Base-by-base conservation (phyloP, 2,797 vertebrate species). In the Coregonus sp. region DNA sequence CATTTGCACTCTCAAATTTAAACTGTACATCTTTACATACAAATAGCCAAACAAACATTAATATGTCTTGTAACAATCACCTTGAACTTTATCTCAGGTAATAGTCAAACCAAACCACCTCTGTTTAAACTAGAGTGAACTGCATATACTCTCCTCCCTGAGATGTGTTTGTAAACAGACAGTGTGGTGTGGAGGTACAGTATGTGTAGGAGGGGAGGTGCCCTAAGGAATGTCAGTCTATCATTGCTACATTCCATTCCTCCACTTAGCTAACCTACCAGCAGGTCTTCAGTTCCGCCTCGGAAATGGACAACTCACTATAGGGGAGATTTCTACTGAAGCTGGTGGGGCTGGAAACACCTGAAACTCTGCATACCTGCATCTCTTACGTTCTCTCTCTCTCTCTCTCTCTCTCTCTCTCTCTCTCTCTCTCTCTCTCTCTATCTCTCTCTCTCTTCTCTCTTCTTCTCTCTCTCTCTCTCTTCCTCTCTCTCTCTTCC, bases 201-300 rank as follows among this genome's bases (percentile, higher is more conserved):
- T n/a, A 16, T 33, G 29, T 67, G 29, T 67, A 29, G 29, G 31
- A 67, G 29, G 65, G 65, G 15, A 37, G 65, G 65, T 35, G 29
- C 29, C 72, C 82, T 1, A 61, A 88, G 87, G 91, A 91, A 91
- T 90, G 86, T 86, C 79, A 69, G 47, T 67, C 12, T 31, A 88
- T 86, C 87, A 70, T 72, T 80, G 81, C 85, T 1, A 81, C 89
- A 91, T 91, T 91, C 89, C 87, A 86, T 78, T 59, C 68, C 1
- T 20, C 72, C 74, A 63, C 81, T 47, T 69, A 80, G 85, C 80
- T 81, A 40, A 82, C 76, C 20, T 61, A 25, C 59, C 20, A 61
- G 59, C 59, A 61, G 59, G 59, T 71, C 75, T 63, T 12, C 31
- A 18, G 29, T 35, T 37, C 33, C 16, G 18, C 67, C 16, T 15